Evolutionary conservation across 2,113 vertebrate genomes (phyloP).

Genomic region (Apistogramma diplotaenia): DNA sequence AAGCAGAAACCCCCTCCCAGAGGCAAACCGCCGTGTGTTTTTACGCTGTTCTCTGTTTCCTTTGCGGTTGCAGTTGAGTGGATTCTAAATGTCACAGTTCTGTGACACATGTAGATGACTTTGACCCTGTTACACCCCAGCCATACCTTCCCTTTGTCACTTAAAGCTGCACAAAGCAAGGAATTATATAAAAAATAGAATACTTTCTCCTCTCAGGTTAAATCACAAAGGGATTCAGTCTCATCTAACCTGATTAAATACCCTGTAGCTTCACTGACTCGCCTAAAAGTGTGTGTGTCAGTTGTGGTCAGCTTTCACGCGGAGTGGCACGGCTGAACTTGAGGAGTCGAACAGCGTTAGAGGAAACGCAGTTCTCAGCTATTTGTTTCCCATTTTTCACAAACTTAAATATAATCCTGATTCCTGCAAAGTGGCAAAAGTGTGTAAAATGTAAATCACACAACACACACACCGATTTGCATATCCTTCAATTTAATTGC

Average conservation of each 20-base stretch:
- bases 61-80: slow-evolving; percentile 62
- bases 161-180: background rate
- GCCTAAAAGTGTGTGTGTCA: background rate
- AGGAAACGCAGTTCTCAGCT: background rate
- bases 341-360: background rate
- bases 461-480: background rate
- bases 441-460: background rate
- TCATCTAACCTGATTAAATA: background rate
- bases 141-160: background rate
- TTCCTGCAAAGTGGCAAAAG: background rate
- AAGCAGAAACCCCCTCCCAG: slow-evolving; percentile 58
- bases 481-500: background rate
- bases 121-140: slow-evolving; percentile 48
- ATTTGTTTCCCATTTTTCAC: background rate
- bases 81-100: slow-evolving; percentile 62
- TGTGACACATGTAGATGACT: slow-evolving; percentile 69
- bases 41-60: slow-evolving; percentile 57
- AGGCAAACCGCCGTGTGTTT: slow-evolving; percentile 47
- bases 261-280: background rate
- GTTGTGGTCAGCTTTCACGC: background rate
- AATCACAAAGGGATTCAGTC: background rate
- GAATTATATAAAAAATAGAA: background rate
- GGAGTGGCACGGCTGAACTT: background rate
- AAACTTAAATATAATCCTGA: background rate
- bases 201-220: background rate